These are phyloP conservation scores for Pseudochaenichthys georgianus DNA, from an alignment of 2,797 vertebrate species.

Conservation along the genomic window DNA sequence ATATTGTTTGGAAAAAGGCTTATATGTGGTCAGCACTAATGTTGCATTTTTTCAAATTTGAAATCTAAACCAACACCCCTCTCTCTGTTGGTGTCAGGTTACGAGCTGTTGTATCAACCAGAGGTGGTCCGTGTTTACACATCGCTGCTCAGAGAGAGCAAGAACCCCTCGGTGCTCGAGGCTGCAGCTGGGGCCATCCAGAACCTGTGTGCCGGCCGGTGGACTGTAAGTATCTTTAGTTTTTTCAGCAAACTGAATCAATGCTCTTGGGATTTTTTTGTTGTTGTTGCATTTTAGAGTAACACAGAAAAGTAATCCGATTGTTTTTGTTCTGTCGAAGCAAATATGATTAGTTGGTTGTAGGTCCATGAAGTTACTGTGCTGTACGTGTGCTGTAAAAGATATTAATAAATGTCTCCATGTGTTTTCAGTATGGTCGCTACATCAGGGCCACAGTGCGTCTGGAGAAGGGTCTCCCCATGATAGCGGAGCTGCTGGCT, in stretches of 20 bases:
- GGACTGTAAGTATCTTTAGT: constrained; percentile 88
- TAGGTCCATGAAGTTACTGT: background rate
- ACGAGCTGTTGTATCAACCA: constrained; percentile 96
- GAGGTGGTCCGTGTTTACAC: constrained; percentile 97
- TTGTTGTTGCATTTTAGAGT: background rate
- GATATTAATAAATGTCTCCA: background rate
- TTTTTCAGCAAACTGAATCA: background rate
- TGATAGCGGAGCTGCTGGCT: constrained; percentile 93
- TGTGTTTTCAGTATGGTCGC: constrained; percentile 88
- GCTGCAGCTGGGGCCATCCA: constrained; percentile 96
- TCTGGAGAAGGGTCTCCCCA: constrained; percentile 95
- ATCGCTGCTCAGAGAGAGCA: constrained; percentile 93
- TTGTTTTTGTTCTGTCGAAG: background rate
- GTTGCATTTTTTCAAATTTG: background rate
- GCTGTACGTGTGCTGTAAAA: background rate
- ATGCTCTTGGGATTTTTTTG: background rate
- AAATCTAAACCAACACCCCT: background rate
- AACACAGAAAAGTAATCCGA: background rate
- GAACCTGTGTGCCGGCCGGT: constrained; percentile 95
- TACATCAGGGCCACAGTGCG: constrained; percentile 93
- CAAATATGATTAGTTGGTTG: background rate
- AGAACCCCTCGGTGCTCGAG: constrained; percentile 94
- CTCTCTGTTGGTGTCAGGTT: constrained; percentile 82
- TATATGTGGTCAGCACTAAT: background rate
- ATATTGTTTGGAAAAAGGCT: background rate